phyloP scores from a whole-genome alignment of 2,888 invertebrate species.

The Ptycholaimellus sp. region DNA sequence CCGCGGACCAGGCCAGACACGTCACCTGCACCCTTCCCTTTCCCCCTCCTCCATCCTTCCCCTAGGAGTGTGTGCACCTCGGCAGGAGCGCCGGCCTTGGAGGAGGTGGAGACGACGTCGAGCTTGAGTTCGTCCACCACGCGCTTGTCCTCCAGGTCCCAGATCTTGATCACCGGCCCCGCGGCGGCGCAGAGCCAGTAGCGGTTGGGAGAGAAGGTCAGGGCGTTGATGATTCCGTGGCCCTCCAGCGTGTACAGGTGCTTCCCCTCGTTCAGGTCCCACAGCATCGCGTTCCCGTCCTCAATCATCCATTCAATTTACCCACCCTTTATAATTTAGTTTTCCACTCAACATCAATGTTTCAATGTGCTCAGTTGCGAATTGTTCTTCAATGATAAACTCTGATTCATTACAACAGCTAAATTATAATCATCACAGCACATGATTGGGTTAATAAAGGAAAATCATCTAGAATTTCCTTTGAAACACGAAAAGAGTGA shows the following conservation, averaged over 20 bases:
- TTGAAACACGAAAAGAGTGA: background rate
- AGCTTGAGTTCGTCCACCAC: slow-evolving; percentile 92
- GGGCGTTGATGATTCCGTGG: slow-evolving; percentile 85
- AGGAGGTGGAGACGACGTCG: slow-evolving; percentile 55
- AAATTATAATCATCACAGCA: no score
- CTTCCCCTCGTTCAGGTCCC: slow-evolving; percentile 98
- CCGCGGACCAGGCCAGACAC: slow-evolving; percentile 85
- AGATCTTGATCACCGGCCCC: slow-evolving; percentile 90
- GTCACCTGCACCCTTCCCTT: background rate
- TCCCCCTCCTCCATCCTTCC: no score
- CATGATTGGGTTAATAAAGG: no score
- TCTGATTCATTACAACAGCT: no score
- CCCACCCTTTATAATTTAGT: no score
- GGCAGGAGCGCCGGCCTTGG: slow-evolving; percentile 67
- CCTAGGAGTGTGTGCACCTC: no score
- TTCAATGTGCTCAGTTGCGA: background rate
- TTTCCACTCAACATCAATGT: background rate
- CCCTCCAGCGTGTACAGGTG: slow-evolving; percentile 94
- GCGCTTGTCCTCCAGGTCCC: slow-evolving; percentile 98
- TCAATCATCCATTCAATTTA: slow-evolving; percentile 17
- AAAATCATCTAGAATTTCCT: no score
- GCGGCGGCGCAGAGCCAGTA: slow-evolving; percentile 99
- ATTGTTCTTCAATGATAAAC: no score
- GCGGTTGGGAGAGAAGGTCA: slow-evolving; percentile 89
- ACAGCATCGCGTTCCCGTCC: slow-evolving; percentile 96